Conservation (phyloP, 37 sponge, comb jelly and placozoan species). For the Spongilla lacustris region DNA sequence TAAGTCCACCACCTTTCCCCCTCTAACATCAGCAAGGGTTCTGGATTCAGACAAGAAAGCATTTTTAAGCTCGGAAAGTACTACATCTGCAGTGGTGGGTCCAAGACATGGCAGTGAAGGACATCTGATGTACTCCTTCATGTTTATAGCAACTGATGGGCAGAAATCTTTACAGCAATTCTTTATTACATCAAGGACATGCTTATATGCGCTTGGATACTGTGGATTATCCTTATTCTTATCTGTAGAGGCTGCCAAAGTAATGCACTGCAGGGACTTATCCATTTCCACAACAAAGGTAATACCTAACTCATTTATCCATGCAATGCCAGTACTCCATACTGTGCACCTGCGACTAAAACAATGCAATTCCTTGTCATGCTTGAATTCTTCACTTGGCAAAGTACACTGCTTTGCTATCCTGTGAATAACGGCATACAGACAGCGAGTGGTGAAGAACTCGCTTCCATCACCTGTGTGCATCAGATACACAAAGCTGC, state of each 20-base stretch:
- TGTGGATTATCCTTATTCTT: neutral
- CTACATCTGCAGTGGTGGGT: neutral
- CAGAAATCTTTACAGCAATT: neutral
- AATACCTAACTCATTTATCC: slow-evolving; percentile 8
- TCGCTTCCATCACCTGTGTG: neutral
- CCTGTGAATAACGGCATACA: slow-evolving; percentile 22
- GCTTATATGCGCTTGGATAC: neutral
- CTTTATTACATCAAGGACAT: neutral
- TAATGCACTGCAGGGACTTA: neutral
- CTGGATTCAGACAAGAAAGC: neutral
- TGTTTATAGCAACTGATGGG: neutral
- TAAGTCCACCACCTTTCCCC: neutral
- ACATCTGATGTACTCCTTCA: neutral
- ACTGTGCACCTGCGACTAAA: slow-evolving; percentile 11
- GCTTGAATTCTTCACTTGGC: neutral
- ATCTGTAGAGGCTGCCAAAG: neutral
- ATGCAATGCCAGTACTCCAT: slow-evolving; percentile 30
- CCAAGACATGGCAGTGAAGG: neutral
- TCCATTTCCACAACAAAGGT: slow-evolving; percentile 19
- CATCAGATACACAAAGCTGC: neutral
- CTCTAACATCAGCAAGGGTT: neutral
- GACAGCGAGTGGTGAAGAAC: slow-evolving; percentile 26
- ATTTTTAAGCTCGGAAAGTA: neutral
- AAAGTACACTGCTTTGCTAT: slow-evolving; percentile 19
- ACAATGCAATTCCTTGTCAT: neutral